phyloP scores from a whole-genome alignment of 2,797 vertebrate species.

The Coluber constrictor region DNA sequence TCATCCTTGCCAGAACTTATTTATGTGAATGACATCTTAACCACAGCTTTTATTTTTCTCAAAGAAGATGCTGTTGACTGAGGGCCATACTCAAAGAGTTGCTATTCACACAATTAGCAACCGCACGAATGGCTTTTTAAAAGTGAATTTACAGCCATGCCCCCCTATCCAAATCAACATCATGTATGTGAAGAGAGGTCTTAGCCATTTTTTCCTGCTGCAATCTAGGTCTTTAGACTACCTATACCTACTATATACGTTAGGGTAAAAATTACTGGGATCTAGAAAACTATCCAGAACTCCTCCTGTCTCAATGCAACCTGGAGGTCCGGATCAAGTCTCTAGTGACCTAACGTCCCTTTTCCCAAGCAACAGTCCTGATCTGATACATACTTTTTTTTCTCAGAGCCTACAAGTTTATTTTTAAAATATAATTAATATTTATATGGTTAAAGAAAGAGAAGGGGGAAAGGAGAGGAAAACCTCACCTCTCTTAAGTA shows the following conservation, averaged over 20 bases:
- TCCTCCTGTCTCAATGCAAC: background rate
- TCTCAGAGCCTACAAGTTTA: background rate
- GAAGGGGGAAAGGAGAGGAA: background rate
- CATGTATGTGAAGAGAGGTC: background rate
- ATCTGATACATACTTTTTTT: background rate
- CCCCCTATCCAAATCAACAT: background rate
- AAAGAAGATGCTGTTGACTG: slow-evolving; percentile 42
- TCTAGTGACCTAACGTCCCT: background rate
- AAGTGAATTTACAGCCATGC: background rate
- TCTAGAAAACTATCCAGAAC: background rate
- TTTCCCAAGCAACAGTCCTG: background rate
- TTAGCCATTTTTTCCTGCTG: background rate
- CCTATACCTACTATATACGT: background rate
- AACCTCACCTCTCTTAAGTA: background rate
- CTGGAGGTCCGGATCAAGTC: background rate
- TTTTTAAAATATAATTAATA: background rate
- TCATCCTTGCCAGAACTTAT: slow-evolving; percentile 63
- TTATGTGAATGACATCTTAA: slow-evolving; percentile 65
- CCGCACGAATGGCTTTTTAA: background rate
- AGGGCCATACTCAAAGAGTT: background rate
- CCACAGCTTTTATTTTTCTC: slow-evolving; percentile 57
- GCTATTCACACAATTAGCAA: background rate
- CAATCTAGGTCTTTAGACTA: background rate
- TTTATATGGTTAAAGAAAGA: background rate
- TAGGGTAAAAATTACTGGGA: background rate